Evolutionary conservation across 2,888 invertebrate species (phyloP).

Genomic region (Microctonus brassicae): DNA sequence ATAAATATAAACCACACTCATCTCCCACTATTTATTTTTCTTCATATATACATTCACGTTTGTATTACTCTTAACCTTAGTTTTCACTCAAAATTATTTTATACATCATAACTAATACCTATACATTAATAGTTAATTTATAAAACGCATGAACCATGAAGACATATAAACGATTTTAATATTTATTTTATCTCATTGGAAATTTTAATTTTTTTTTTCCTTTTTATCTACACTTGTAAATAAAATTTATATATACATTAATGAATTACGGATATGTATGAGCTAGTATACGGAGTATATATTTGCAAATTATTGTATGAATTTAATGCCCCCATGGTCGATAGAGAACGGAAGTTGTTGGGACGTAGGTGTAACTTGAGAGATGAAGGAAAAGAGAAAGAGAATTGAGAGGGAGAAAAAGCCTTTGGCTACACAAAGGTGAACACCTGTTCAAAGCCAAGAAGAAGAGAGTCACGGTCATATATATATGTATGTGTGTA

Average conservation of each 20-base stretch:
- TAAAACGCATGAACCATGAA: not conserved
- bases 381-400: constrained; percentile 6
- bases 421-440: constrained; percentile 15
- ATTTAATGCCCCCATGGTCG: constrained; percentile 6
- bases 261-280: constrained; percentile 17
- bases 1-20: not conserved
- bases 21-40: not conserved
- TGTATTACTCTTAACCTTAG: not conserved
- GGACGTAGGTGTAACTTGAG: constrained; percentile 39
- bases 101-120: constrained; percentile 1
- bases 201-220: not conserved
- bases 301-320: constrained; percentile 17
- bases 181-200: not conserved
- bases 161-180: not conserved
- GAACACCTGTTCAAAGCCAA: constrained; percentile 34
- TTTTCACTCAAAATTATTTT: constrained; percentile 11
- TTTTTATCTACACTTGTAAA: too few relatives aligned
- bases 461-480: not conserved
- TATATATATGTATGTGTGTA: constrained; percentile 9
- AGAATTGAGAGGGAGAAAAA: constrained; percentile 2
- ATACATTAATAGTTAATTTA: not conserved
- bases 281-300: too few relatives aligned
- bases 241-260: not conserved
- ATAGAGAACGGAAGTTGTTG: constrained; percentile 39
- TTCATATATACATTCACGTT: not conserved